Evolutionary conservation across 2,888 invertebrate species (phyloP).

Genomic region (Phytoseiulus persimilis): DNA sequence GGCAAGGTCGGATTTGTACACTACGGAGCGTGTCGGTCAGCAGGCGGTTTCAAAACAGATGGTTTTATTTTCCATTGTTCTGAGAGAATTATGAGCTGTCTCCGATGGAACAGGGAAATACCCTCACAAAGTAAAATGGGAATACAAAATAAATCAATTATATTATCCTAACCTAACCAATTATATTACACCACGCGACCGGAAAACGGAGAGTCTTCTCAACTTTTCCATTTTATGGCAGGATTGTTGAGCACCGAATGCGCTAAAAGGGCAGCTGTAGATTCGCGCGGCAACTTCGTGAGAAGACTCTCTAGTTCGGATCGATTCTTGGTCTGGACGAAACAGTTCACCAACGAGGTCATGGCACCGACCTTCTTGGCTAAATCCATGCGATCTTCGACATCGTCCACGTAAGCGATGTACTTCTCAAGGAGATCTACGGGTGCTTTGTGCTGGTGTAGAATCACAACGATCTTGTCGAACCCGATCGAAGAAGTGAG

Average conservation of each 20-base stretch:
- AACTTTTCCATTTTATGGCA: slow-evolving; percentile 25
- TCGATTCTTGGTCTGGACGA: slow-evolving; percentile 9
- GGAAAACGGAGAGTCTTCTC: too few species aligned
- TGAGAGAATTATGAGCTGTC: too few species aligned
- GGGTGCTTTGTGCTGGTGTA: slow-evolving; percentile 42
- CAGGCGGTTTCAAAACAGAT: too few species aligned
- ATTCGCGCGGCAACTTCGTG: slow-evolving; percentile 15
- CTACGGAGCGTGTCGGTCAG: too few species aligned
- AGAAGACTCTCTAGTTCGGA: background rate
- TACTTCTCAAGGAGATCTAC: slow-evolving; percentile 42
- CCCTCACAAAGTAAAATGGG: too few species aligned
- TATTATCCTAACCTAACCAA: too few species aligned
- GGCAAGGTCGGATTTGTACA: too few species aligned
- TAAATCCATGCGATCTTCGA: slow-evolving; percentile 40
- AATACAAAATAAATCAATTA: too few species aligned
- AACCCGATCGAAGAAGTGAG: slow-evolving; percentile 42
- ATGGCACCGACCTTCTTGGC: slow-evolving; percentile 40
- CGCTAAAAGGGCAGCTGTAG: background rate
- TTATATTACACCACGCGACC: too few species aligned
- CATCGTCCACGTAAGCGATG: slow-evolving; percentile 42
- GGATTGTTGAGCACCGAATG: slow-evolving; percentile 16
- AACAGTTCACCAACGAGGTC: slow-evolving; percentile 10
- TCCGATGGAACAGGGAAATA: too few species aligned
- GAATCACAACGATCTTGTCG: slow-evolving; percentile 41
- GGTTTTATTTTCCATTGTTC: too few species aligned